Percentiles rank a stretch among this genome's conserved stretches.
These are phyloP conservation scores for Oreochromis tanganicae DNA, from an alignment of 2,113 vertebrate species.

Conservation along the genomic window DNA sequence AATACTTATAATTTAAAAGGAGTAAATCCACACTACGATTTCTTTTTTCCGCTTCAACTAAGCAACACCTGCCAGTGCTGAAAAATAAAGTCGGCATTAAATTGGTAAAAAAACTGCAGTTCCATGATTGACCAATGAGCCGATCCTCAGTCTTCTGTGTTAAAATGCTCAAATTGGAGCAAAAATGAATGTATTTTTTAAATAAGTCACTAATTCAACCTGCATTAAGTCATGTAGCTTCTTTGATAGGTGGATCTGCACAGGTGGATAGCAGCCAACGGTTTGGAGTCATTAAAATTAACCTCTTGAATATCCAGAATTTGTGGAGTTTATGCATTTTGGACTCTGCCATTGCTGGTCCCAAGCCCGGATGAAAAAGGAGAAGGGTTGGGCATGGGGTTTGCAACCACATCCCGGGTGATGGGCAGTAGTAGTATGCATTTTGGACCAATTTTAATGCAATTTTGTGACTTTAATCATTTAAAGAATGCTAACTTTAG, in stretches of 20 bases:
- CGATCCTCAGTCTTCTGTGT: background rate
- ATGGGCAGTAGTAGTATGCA: background rate
- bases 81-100: background rate
- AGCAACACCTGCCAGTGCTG: background rate
- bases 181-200: background rate
- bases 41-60: background rate
- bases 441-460: background rate
- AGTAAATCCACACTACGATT: background rate
- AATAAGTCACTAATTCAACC: rapidly evolving
- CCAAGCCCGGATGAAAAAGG: background rate
- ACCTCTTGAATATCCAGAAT: background rate
- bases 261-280: rapidly evolving
- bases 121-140: background rate
- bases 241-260: background rate
- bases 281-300: background rate
- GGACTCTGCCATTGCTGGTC: rapidly evolving
- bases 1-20: background rate
- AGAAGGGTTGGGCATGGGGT: background rate
- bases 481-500: background rate
- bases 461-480: background rate
- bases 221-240: background rate
- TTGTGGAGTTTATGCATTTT: background rate
- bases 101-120: background rate
- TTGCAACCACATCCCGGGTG: background rate
- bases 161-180: background rate